These are phyloP conservation scores for Eulemur macaco DNA, from an alignment of 2,113 vertebrate genomes.

Conservation along the genomic window DNA sequence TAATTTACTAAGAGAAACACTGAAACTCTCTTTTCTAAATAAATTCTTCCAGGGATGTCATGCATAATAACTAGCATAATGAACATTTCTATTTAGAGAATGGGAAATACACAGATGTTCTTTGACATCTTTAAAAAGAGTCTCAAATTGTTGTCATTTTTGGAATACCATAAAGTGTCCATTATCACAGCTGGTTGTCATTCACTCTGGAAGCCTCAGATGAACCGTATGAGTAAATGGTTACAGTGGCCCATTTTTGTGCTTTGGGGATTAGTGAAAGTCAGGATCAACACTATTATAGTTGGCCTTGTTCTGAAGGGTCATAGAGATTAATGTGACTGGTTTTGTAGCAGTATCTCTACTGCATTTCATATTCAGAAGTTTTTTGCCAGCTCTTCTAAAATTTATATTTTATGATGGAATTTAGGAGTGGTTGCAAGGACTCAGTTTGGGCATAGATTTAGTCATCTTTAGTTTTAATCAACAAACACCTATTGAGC, in stretches of 20 bases:
- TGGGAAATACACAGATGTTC: background rate
- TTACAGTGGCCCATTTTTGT: background rate
- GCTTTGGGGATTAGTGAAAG: background rate
- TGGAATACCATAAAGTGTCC: background rate
- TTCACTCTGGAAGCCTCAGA: background rate
- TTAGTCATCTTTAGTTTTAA: background rate
- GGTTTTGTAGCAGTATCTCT: background rate
- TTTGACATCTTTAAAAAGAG: background rate
- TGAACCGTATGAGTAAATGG: background rate
- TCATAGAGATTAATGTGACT: background rate
- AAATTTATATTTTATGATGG: background rate
- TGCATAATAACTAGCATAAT: background rate
- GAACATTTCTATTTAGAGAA: background rate
- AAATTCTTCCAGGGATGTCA: background rate
- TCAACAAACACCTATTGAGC: background rate
- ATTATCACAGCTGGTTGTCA: background rate
- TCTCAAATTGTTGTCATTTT: background rate
- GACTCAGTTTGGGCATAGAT: too few species aligned
- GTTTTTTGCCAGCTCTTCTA: background rate
- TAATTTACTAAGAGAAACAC: background rate
- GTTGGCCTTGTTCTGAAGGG: background rate
- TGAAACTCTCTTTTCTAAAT: background rate
- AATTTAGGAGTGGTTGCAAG: background rate
- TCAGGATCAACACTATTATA: background rate
- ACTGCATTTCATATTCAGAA: background rate